Percentiles rank a stretch among this genome's conserved stretches.
These are phyloP conservation scores for Cyclopterus lumpus DNA, from an alignment of 2,797 vertebrate genomes.

Conservation along the genomic window DNA sequence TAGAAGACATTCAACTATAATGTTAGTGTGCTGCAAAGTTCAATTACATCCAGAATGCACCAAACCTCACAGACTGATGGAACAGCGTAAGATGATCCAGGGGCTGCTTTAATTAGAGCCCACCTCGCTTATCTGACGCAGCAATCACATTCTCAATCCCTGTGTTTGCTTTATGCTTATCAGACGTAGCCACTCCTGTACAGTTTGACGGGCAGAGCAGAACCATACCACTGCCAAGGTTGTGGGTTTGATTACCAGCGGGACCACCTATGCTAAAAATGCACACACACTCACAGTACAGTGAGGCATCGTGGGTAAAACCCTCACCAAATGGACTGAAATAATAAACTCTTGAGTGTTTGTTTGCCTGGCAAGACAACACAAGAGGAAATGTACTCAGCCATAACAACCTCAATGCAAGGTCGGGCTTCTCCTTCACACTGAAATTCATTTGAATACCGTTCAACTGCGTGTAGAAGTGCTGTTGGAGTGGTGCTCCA, in stretches of 20 bases:
- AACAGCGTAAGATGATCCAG: constrained; percentile 2
- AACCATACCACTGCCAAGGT: constrained; percentile 33
- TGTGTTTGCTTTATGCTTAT: constrained; percentile 33
- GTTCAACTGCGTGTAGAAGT: constrained; percentile 23
- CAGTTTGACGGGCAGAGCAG: constrained; percentile 1
- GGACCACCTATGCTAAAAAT: constrained; percentile 56
- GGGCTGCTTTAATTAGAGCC: constrained; percentile 22
- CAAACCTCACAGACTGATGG: constrained; percentile 6
- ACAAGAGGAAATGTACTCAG: constrained; percentile 61
- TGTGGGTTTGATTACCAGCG: constrained; percentile 38
- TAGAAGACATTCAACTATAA: background rate
- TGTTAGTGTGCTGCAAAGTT: background rate
- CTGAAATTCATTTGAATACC: constrained; percentile 39
- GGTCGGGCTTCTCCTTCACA: constrained; percentile 53
- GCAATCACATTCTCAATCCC: constrained; percentile 17
- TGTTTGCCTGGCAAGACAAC: constrained; percentile 52
- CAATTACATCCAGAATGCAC: constrained; percentile 5
- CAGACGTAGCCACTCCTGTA: background rate
- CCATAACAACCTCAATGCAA: constrained; percentile 56
- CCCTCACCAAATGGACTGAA: constrained; percentile 34
- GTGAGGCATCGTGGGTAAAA: constrained; percentile 15
- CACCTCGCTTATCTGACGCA: constrained; percentile 18
- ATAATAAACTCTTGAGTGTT: constrained; percentile 32
- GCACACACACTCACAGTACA: background rate
- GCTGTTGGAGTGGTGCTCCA: constrained; percentile 17